Base-by-base conservation (phyloP, 2,797 vertebrate species). In the Xenentodon cancila region DNA sequence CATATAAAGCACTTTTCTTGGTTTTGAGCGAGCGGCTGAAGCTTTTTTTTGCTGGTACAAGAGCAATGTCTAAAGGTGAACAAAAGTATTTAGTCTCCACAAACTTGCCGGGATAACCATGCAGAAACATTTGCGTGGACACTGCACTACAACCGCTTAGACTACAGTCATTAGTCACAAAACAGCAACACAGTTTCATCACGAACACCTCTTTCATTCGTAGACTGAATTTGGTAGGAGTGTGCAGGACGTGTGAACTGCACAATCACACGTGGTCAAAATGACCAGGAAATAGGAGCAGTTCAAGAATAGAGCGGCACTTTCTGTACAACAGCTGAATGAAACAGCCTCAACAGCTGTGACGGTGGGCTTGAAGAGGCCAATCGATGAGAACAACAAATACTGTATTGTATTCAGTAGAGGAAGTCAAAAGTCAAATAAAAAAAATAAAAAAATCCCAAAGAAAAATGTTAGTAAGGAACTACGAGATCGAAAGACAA, bases 261-360 rank as follows among this genome's bases (percentile, higher is more conserved):
- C 68, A 79, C 80, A 82, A 82, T 82, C 71, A 80, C 5, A 0
- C 46, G 48, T 71, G 76, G 80, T 78, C 82, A 84, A 80, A 86
- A 83, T 79, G 27, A 53, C 53, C 63, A 48, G 32, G 53, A 62
- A 80, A 74, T 66, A 42, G 71, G 71, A 42, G 57, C 53, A 68
- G 72, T 64, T 77, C 59, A 74, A 67, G 63, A 69, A 68, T 8
- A 61, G 72, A 82, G 51, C 72, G 73, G 75, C 80, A 81, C 30
- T 66, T 77, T 22, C 50, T 71, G 49, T 59, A 58, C 60, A 84
- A 68, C 61, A 55, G 62, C 27, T 79, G 66, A 81, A 73, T 78
- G 66, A 79, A 82, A 34, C 27, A 49, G 19, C 58, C 77, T 70
- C 64, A 74, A 66, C 32, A 57, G 60, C 62, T 61, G 67, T 45